phyloP scores from a whole-genome alignment of 1,140 invertebrate genomes.

The Drosophila funebris region DNA sequence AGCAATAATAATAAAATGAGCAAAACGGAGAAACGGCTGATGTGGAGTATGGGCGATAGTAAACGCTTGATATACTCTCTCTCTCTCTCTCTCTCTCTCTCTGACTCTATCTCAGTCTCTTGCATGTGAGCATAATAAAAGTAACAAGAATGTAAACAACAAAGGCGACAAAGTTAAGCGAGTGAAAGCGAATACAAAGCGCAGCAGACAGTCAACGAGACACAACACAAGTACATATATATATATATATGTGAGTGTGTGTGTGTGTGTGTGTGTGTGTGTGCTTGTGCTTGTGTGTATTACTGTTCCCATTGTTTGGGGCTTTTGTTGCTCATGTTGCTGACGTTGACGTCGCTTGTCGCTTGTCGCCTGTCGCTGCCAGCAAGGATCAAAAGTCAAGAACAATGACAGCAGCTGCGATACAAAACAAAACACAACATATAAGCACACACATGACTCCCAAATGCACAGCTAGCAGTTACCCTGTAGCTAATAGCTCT shows the following conservation, averaged over 20 bases:
- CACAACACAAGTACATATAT: conserved; percentile 30
- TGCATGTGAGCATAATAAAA: conserved; percentile 30
- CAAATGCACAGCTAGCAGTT: not conserved
- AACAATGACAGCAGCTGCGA: conserved; percentile 71
- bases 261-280: conserved; percentile 1
- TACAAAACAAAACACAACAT: conserved; percentile 33
- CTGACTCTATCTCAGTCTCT: not conserved
- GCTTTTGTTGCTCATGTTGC: conserved; percentile 71
- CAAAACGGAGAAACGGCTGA: not conserved
- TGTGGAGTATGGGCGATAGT: not conserved
- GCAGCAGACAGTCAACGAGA: conserved; percentile 43
- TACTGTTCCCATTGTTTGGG: conserved; percentile 40
- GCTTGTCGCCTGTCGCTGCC: conserved; percentile 74
- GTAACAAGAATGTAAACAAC: conserved; percentile 51
- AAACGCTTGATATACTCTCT: conserved; percentile 23
- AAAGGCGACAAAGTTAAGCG: conserved; percentile 63
- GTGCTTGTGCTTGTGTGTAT: conserved; percentile 30
- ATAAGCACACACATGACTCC: not conserved
- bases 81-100: not conserved
- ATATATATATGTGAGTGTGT: not conserved
- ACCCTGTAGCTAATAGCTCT: not conserved
- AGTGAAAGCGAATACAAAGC: conserved; percentile 66
- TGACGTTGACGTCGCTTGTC: conserved; percentile 74
- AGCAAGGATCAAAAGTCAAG: conserved; percentile 78
- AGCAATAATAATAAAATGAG: conserved; percentile 5